Percentiles rank a stretch among this genome's conserved stretches.
Evolutionary conservation across 2,113 vertebrate genomes (phyloP).

Genomic region (Chloebia gouldiae): DNA sequence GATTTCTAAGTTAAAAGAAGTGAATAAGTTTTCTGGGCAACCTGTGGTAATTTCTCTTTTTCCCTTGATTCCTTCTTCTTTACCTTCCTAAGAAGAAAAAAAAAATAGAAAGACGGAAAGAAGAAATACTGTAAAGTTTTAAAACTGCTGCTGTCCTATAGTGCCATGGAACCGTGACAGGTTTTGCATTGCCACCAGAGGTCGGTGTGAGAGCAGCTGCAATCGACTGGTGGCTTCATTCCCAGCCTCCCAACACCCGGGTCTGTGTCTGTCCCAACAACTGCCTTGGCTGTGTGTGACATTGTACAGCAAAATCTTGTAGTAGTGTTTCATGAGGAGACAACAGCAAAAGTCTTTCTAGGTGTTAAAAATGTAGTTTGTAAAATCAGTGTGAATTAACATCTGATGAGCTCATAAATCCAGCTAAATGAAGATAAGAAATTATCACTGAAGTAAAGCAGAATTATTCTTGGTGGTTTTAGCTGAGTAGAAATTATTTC

Average conservation of each 20-base stretch:
- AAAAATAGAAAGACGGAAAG: neutral
- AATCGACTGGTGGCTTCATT: neutral
- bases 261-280: accelerated
- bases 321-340: neutral
- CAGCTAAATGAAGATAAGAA: neutral
- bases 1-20: neutral
- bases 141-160: neutral
- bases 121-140: neutral
- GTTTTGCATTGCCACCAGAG: constrained; percentile 48
- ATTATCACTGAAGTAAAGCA: neutral
- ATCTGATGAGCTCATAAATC: neutral
- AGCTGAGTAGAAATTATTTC: neutral
- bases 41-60: neutral
- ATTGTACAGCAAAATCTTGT: neutral
- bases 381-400: neutral
- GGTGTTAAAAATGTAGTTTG: neutral
- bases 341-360: neutral
- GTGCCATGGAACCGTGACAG: neutral
- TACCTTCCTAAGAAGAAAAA: neutral
- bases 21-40: neutral
- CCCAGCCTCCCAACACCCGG: neutral
- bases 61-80: neutral
- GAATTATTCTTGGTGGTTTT: neutral
- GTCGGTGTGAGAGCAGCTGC: constrained; percentile 27
- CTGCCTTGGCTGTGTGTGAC: neutral